Percentiles rank a stretch among this genome's conserved stretches.
Conservation (phyloP, 2,797 vertebrate genomes). For the Austrolebias charrua region DNA sequence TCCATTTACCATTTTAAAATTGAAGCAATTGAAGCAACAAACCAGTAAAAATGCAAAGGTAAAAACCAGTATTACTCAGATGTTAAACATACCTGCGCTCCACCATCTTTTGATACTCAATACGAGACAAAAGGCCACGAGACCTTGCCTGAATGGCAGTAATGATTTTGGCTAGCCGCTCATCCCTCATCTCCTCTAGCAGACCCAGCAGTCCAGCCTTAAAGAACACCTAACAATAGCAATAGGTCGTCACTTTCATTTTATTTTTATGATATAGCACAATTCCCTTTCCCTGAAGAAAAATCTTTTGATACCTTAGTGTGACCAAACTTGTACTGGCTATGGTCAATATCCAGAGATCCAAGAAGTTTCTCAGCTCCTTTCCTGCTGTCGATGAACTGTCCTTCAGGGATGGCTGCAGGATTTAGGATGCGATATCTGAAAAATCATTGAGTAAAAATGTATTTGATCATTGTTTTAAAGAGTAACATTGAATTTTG, state of each 20-base stretch:
- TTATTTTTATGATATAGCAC: too few species aligned
- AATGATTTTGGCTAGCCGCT: slow-evolving; percentile 85
- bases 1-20: too few species aligned
- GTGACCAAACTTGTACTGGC: slow-evolving; percentile 80
- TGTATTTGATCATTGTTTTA: too few species aligned
- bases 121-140: slow-evolving; percentile 82
- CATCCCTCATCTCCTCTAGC: slow-evolving; percentile 90
- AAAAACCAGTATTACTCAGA: too few species aligned
- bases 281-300: neutral
- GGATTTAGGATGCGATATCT: slow-evolving; percentile 73
- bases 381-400: slow-evolving; percentile 22
- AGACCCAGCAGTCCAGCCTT: slow-evolving; percentile 87
- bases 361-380: slow-evolving; percentile 77
- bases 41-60: too few species aligned
- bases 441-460: too few species aligned
- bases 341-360: slow-evolving; percentile 78
- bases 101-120: slow-evolving; percentile 85
- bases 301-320: slow-evolving; percentile 71
- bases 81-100: slow-evolving; percentile 86
- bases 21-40: too few species aligned
- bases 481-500: too few species aligned
- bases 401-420: slow-evolving; percentile 76
- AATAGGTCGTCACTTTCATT: too few species aligned
- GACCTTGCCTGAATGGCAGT: slow-evolving; percentile 85
- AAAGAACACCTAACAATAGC: slow-evolving; percentile 92